Percentiles rank a stretch among this genome's conserved stretches.
These are phyloP conservation scores for Chaenogobius annularis DNA, from an alignment of 2,113 vertebrate genomes.

Conservation along the genomic window DNA sequence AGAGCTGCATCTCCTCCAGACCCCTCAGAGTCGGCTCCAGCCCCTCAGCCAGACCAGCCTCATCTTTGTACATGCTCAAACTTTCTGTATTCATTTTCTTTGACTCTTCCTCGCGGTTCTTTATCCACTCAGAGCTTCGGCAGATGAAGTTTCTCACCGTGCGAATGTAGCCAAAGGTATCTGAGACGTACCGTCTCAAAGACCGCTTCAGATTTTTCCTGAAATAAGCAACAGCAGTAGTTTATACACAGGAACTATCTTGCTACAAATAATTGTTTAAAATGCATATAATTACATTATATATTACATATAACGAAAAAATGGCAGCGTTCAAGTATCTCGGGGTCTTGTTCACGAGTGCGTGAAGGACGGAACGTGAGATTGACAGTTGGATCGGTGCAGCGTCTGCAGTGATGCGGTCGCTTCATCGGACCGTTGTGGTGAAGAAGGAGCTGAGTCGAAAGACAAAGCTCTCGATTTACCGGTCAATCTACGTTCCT, in stretches of 20 bases:
- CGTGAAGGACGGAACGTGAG: too few species aligned
- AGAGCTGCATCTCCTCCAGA: slow-evolving; percentile 56
- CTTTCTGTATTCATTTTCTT: neutral
- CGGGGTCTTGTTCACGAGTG: too few species aligned
- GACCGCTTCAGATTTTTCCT: neutral
- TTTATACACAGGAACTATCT: neutral
- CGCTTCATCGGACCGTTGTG: too few species aligned
- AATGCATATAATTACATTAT: too few species aligned
- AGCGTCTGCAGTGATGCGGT: too few species aligned
- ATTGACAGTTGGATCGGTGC: too few species aligned
- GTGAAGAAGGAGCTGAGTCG: too few species aligned
- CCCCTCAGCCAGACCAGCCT: slow-evolving; percentile 52
- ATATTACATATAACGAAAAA: too few species aligned
- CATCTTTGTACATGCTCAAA: neutral
- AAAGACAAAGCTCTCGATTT: too few species aligned
- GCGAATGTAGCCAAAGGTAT: neutral
- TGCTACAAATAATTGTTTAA: neutral
- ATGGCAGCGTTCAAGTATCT: too few species aligned
- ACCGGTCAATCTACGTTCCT: too few species aligned
- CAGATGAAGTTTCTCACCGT: neutral
- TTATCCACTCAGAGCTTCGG: neutral
- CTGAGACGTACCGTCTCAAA: neutral
- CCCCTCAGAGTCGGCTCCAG: slow-evolving; percentile 55
- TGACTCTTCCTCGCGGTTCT: neutral
- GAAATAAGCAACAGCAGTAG: neutral